Base-by-base conservation (phyloP, 1,140 invertebrate species). In the Penaeus chinensis region DNA sequence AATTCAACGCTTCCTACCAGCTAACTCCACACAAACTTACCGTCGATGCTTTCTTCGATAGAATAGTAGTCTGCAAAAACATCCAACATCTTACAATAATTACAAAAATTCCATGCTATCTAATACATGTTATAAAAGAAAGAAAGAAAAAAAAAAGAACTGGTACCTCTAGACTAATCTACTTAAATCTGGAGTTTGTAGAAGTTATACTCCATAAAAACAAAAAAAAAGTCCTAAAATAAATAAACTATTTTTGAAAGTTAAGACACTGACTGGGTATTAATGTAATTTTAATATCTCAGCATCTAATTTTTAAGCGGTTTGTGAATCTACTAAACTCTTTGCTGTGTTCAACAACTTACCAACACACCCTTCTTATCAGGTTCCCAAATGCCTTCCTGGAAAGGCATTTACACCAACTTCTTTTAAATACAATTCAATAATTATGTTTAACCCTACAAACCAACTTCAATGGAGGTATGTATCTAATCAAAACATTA, bases 301-400 rank as follows among this genome's bases (percentile, higher is more conserved):
- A 54, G 54, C 54, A 54, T 54, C 54, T 54, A 54, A 54, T 16
- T 54, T 16, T 16, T 54, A 54, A 54, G 54, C 54, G 16, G 54
- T 54, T 54, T 54, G 10, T 54, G 16, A 11, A 54, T 54, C 54
- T 54, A 54, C 54, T 11, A 54, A 54, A 54, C 54, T 54, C 54
- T 54, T 54, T 16, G 54, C 54, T 54, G 54, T 54, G 16, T 54
- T 54, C 54, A 54, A 54, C 54, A 80, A 89, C 88, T 89, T 89
- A 89, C 88, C 88, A 89, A 85, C 20, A 71, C 20, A 42, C 79
- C 88, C 66, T 89, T 89, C 66, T 42, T 81, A 85, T 85, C 88
- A 74, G 88, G 88, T 78, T 82, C 88, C 63, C 62, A 85, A 37
- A 80, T 62, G 32, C 88, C 83, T 62, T 89, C 84, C 88, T 89